A percentile compares a stretch with the other conserved stretches of the same genome.
phyloP scores from a whole-genome alignment of 2,113 vertebrate species.

The Cheilinus undulatus region DNA sequence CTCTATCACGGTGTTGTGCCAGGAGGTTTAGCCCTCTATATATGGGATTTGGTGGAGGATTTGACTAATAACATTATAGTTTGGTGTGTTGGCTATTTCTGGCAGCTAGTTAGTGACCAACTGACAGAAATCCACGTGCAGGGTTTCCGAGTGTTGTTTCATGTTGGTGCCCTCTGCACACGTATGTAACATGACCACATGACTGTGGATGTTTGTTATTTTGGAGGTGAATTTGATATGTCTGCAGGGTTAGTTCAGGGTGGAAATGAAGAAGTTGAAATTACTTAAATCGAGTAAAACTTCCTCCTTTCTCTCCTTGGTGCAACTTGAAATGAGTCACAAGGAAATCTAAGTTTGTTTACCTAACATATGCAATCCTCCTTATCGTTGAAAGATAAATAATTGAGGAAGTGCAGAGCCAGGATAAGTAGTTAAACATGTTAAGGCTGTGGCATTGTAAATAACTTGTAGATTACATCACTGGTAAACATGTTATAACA shows the following conservation, averaged over 20 bases:
- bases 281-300: too few species aligned
- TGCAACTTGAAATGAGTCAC: background rate
- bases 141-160: background rate
- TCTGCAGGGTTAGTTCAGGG: background rate
- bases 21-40: constrained; percentile 54
- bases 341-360: background rate
- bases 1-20: constrained; percentile 8
- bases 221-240: background rate
- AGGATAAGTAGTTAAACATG: background rate
- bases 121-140: constrained; percentile 34
- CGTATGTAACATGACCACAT: background rate
- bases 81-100: constrained; percentile 43
- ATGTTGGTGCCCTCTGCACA: background rate
- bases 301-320: constrained; percentile 33
- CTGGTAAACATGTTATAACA: too few species aligned
- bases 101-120: background rate
- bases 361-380: background rate
- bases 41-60: constrained; percentile 70
- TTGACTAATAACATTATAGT: constrained; percentile 78
- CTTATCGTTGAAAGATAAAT: background rate
- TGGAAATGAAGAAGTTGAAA: background rate
- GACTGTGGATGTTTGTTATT: too few species aligned
- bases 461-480: too few species aligned
- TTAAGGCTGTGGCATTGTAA: too few species aligned
- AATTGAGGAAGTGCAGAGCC: background rate